Conservation (phyloP, 2,113 vertebrate genomes). For the Petaurus breviceps region DNA sequence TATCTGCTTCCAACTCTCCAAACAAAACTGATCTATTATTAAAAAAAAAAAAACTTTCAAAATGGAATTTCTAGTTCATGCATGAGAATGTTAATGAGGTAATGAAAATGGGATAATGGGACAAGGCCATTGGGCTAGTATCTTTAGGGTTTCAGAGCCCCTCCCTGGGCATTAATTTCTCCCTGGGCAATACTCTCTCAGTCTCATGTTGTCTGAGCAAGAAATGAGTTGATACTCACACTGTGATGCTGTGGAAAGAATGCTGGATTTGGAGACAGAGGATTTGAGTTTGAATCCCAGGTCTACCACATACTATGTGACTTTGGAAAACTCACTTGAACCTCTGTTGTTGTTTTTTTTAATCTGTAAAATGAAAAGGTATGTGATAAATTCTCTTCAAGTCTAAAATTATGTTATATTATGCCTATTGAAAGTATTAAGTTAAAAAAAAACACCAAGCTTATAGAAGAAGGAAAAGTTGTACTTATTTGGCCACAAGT, state of each 20-base stretch:
- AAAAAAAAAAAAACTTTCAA: neutral
- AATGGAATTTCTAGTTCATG: neutral
- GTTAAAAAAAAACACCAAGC: neutral
- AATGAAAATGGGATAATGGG: constrained; percentile 2
- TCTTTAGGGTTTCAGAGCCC: neutral
- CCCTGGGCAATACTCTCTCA: neutral
- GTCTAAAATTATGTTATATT: neutral
- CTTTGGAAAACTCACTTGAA: neutral
- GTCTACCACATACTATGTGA: neutral
- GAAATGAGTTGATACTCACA: constrained; percentile 25
- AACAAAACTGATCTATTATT: neutral
- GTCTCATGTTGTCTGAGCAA: neutral
- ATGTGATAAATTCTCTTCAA: neutral
- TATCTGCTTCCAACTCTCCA: constrained; percentile 1
- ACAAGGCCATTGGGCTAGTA: neutral
- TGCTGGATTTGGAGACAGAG: neutral
- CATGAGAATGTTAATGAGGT: neutral
- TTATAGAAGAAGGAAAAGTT: constrained; percentile 16
- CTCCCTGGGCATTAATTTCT: constrained; percentile 16
- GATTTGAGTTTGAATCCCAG: neutral
- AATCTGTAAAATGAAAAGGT: neutral
- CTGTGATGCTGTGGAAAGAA: neutral
- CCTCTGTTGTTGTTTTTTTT: neutral
- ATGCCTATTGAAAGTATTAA: neutral
- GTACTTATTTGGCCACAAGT: neutral